Base-by-base conservation (phyloP, 1,140 invertebrate genomes). In the Orussus abietinus region DNA sequence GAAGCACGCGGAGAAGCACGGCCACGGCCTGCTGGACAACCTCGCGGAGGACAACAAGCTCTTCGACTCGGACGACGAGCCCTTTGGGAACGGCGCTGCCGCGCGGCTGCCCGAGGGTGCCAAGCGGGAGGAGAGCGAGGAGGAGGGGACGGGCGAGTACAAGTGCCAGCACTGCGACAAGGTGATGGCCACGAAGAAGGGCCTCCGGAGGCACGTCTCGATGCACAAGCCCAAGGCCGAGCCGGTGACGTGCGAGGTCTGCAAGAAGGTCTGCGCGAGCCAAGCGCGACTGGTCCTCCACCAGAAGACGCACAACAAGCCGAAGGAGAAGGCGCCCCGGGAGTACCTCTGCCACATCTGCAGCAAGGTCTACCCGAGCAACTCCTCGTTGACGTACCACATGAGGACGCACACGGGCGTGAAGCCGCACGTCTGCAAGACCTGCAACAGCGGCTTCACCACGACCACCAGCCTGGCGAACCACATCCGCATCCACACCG, bases 281-380 rank as follows among this genome's bases (percentile, higher is more conserved):
- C 64, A 67, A 32, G 69, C 71, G 4, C 60, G 71, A 31, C 56
- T 74, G 1, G 51, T 57, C 12, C 49, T 74, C 1, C 70, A 74
- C 51, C 62, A 69, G 25, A 69, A 64, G 26, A 74, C 69, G 10
- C 70, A 74, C 31, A 62, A 57, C 28, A 72, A 71, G 20, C 68
- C 69, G 2, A 74, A 74, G 38, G 68, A 74, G 34, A 63, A 71
- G 22, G 60, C 66, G 6, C 68, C 67, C 17, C 54, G 70, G n/a
- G 70, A 72, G 42, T 74, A 72, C 32, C 47, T 74, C 0, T 74
- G 72, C 47, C 69, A 71, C 25, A 72, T 74, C 4, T 74, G 72
- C 40, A 72, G 70, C 22, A 74, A 74, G 47, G 69, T 72, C 0
- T 74, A 76, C 36, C 75, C 75, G 1, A 73, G 69, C 40, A 74